Percentiles rank a stretch among this genome's conserved stretches.
Conservation (phyloP, 2,888 invertebrate species). For the Dastarcus helophoroides region DNA sequence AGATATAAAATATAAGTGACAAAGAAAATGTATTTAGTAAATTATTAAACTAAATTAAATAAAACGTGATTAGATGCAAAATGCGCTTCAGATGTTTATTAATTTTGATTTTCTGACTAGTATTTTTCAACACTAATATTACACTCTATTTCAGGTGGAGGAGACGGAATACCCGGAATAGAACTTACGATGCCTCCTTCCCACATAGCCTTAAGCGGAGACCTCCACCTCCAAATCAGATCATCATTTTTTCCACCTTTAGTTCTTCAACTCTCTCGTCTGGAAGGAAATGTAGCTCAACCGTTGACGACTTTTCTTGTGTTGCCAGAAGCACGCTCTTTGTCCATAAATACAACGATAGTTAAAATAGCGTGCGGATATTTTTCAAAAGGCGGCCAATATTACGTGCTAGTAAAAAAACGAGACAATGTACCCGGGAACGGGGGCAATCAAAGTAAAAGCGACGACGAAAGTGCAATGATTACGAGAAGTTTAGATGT, state of each 20-base stretch:
- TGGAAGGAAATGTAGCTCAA: slow-evolving; percentile 33
- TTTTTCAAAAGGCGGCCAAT: slow-evolving; percentile 60
- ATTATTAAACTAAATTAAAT: too few species aligned
- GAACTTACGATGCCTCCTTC: slow-evolving; percentile 48
- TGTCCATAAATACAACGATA: slow-evolving; percentile 30
- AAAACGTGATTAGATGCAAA: too few species aligned
- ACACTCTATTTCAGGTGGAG: slow-evolving; percentile 19
- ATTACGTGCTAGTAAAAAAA: slow-evolving; percentile 41
- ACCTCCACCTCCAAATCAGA: slow-evolving; percentile 58
- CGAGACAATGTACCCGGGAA: slow-evolving; percentile 13
- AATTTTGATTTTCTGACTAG: too few species aligned
- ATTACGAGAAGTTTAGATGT: slow-evolving; percentile 58
- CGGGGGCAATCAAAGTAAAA: slow-evolving; percentile 6
- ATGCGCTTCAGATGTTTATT: too few species aligned
- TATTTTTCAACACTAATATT: not conserved
- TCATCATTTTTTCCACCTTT: slow-evolving; percentile 36
- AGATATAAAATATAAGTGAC: too few species aligned
- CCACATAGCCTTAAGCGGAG: slow-evolving; percentile 68
- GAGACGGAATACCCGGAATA: slow-evolving; percentile 30
- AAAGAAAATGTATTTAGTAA: too few species aligned
- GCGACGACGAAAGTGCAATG: slow-evolving; percentile 19
- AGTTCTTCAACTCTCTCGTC: slow-evolving; percentile 36
- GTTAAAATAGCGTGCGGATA: slow-evolving; percentile 53
- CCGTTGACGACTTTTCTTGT: slow-evolving; percentile 32
- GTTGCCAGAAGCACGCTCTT: slow-evolving; percentile 31